Conservation (phyloP, 2,888 invertebrate genomes). For the Rotaria sp. region DNA sequence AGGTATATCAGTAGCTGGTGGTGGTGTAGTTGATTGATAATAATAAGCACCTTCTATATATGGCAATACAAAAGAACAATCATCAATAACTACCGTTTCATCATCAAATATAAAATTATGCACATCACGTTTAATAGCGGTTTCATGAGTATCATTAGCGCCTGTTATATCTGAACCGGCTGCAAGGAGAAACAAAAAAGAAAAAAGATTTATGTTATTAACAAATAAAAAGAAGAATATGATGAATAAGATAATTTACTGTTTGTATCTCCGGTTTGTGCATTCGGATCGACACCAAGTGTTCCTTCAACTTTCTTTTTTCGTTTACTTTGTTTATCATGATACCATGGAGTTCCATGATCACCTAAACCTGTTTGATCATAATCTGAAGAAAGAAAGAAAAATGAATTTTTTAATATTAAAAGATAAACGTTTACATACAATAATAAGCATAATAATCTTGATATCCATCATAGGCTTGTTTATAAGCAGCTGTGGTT, state of each 20-base stretch:
- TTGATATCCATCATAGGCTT: background rate
- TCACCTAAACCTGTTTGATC: background rate
- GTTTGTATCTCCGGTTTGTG: background rate
- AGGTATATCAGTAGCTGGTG: conserved; percentile 14
- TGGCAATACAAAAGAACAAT: conserved; percentile 23
- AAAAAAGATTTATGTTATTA: no score
- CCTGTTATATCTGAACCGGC: background rate
- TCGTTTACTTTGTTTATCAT: conserved; percentile 1
- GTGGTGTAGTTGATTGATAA: conserved; percentile 6
- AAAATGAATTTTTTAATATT: background rate
- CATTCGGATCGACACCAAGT: background rate
- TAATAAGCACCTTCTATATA: conserved; percentile 26
- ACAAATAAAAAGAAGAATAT: no score
- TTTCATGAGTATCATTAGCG: background rate
- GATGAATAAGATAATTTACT: background rate
- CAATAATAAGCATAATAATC: background rate
- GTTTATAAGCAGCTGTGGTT: background rate
- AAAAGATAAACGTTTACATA: background rate
- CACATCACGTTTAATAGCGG: conserved; percentile 18
- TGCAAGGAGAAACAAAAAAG: background rate
- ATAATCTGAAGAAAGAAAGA: background rate
- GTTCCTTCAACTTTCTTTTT: background rate
- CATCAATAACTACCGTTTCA: background rate
- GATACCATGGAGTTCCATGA: background rate
- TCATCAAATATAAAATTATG: conserved; percentile 25